Base-by-base conservation (phyloP, 2,888 invertebrate genomes). In the Zootermopsis nevadensis region DNA sequence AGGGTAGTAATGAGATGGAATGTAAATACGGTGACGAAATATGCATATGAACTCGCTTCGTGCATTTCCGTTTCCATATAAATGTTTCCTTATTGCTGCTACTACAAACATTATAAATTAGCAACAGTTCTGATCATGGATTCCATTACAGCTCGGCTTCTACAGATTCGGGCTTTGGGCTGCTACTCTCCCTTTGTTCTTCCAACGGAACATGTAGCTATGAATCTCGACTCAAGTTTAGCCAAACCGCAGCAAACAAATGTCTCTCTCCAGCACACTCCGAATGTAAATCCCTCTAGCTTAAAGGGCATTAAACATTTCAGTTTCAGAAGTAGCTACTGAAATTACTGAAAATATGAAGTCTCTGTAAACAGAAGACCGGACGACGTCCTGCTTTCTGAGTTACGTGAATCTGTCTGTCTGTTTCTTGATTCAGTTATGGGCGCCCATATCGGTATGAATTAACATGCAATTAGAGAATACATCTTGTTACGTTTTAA, bases 171-270 rank as follows among this genome's bases (percentile, higher is more conserved):
- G 60, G 7, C n/a, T n/a, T n/a, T 2, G 24, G 60, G 6, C 60
- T 60, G n/a, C 27, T n/a, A 27, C 4, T n/a, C 60, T 60, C 27
- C 60, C 60, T 27, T 60, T 60, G 60, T 60, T 53, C 53, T 19
- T 15, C 8, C 53, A 3, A 24, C 53, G 15, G 7, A 53, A 53
- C 19, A 53, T 53, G 53, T 53, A 53, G 6, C 27, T 27, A 60
- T 60, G 60, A 27, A 60, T 27, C 60, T 60, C 10, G 60, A 60
- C n/a, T 8, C 19, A 15, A 48, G 48, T 48, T 48, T 15, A 15
- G 48, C 48, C 60, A 60, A 60, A 60, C 60, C 60, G 12, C 60
- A 60, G 60, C 60, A 60, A 60, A 27, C 60, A 60, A n/a, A 27
- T 60, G n/a, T 60, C 60, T 60, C 27, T 27, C 60, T 60, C 3